phyloP scores from a whole-genome alignment of 1,140 invertebrate genomes.

The Rhyzopertha dominica region DNA sequence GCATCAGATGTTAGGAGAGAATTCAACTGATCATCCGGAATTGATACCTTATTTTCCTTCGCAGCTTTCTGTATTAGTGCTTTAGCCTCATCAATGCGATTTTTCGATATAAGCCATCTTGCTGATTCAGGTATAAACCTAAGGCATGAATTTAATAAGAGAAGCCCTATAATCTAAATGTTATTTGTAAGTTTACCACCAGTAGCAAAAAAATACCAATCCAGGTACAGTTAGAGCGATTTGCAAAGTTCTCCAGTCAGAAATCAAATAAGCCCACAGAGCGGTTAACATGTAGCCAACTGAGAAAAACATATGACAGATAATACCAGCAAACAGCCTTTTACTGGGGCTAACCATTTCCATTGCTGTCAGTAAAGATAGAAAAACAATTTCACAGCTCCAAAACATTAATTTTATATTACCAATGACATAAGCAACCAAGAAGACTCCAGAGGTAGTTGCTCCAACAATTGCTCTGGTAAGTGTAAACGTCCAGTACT shows the following conservation, averaged over 20 bases:
- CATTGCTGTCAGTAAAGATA: constrained; percentile 53
- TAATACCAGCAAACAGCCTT: constrained; percentile 68
- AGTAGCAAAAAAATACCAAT: constrained; percentile 66
- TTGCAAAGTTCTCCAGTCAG: constrained; percentile 70
- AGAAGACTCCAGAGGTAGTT: constrained; percentile 69
- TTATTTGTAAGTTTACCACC: constrained; percentile 56
- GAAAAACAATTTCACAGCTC: constrained; percentile 6
- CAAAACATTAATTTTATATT: constrained; percentile 26
- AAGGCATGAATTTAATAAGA: constrained; percentile 15
- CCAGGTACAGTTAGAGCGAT: constrained; percentile 67
- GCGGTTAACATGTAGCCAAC: constrained; percentile 69
- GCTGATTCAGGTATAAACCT: constrained; percentile 79
- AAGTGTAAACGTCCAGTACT: constrained; percentile 64
- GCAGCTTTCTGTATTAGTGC: constrained; percentile 64
- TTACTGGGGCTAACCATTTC: constrained; percentile 77
- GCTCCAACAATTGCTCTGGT: constrained; percentile 66
- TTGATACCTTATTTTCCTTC: constrained; percentile 58
- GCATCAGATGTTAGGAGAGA: constrained; percentile 48
- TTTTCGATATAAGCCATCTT: constrained; percentile 74
- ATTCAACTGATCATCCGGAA: constrained; percentile 54
- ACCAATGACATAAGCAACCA: constrained; percentile 75
- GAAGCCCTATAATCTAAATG: neutral
- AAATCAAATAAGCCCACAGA: constrained; percentile 64
- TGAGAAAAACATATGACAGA: constrained; percentile 74
- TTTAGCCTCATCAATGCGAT: constrained; percentile 65